phyloP scores from a whole-genome alignment of 2,888 invertebrate genomes.

The Aphidius colemani region DNA sequence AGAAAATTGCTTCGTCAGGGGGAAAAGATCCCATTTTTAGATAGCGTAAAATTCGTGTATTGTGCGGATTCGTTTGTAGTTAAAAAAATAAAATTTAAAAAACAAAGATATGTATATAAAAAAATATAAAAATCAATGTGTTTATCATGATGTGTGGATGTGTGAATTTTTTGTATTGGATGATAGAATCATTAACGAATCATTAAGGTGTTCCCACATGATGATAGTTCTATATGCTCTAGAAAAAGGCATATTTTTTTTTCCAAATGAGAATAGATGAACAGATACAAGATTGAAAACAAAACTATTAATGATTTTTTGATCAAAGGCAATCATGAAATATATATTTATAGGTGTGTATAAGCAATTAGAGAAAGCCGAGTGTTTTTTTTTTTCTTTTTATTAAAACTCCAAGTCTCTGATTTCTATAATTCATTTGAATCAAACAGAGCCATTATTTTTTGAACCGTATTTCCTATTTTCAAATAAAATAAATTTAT shows the following conservation, averaged over 20 bases:
- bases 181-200: conserved; percentile 47
- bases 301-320: conserved; percentile 19
- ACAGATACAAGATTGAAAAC: conserved; percentile 24
- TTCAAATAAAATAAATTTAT: too few relatives aligned
- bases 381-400: too few relatives aligned
- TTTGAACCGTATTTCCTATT: too few relatives aligned
- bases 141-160: too few relatives aligned
- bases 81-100: neutral
- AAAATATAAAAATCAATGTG: neutral
- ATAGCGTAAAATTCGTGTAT: conserved; percentile 44
- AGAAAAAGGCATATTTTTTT: conserved; percentile 59
- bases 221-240: conserved; percentile 37
- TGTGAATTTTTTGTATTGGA: too few relatives aligned
- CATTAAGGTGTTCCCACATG: conserved; percentile 25
- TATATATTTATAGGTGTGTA: neutral
- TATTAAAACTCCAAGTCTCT: too few relatives aligned
- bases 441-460: too few relatives aligned
- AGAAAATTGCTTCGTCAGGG: conserved; percentile 29
- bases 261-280: conserved; percentile 56
- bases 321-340: conserved; percentile 16
- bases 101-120: conserved; percentile 25
- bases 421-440: too few relatives aligned
- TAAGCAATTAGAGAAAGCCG: neutral
- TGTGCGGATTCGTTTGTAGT: conserved; percentile 13
- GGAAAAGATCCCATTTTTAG: conserved; percentile 33